These are phyloP conservation scores for Thryonomys swinderianus DNA, from an alignment of 2,113 vertebrate genomes.

Conservation along the genomic window DNA sequence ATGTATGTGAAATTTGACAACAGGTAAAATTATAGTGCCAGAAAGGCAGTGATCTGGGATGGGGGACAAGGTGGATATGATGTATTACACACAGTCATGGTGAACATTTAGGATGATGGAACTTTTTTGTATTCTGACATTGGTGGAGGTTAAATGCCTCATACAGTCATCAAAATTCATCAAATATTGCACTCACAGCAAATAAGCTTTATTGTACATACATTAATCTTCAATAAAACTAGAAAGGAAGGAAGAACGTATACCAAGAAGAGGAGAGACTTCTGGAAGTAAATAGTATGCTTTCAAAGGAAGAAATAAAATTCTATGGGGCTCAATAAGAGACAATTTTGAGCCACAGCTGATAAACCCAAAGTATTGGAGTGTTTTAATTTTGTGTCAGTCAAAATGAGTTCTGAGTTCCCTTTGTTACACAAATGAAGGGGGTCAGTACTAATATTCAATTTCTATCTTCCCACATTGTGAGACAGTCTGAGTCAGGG, in stretches of 20 bases:
- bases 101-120: not conserved
- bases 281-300: not conserved
- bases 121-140: not conserved
- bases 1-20: not conserved
- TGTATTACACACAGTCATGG: not conserved
- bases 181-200: not conserved
- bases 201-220: not conserved
- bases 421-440: not conserved
- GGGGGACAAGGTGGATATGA: not conserved
- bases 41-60: not conserved
- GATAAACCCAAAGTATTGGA: not conserved
- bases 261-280: not conserved
- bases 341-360: not conserved
- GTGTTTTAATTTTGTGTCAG: not conserved
- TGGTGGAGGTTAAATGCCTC: not conserved
- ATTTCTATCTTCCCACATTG: not conserved
- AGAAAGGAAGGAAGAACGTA: not conserved
- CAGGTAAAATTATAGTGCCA: not conserved
- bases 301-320: constrained; percentile 26
- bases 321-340: not conserved
- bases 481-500: too few species aligned
- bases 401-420: not conserved
- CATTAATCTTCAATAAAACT: not conserved
- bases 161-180: not conserved
- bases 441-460: not conserved